These are phyloP conservation scores for Scalopus aquaticus DNA, from an alignment of 2,113 vertebrate species.

Conservation along the genomic window DNA sequence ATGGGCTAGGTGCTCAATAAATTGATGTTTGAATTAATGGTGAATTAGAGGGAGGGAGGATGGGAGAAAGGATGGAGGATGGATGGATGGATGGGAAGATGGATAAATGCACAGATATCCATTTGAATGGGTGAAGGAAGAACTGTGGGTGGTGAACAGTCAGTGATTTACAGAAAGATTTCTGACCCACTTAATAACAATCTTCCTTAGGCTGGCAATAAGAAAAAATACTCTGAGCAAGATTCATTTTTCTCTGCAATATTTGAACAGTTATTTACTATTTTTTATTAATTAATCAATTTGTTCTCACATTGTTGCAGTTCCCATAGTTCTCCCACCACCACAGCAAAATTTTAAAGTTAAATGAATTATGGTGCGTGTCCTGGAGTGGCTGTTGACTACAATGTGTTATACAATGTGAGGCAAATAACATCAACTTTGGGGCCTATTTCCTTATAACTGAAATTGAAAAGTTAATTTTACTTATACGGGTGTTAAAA, in stretches of 20 bases:
- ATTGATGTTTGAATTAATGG: neutral
- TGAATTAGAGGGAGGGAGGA: neutral
- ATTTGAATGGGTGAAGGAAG: neutral
- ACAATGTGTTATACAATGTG: neutral
- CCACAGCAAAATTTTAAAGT: neutral
- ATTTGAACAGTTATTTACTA: too few relatives aligned
- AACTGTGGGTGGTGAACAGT: neutral
- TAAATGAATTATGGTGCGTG: neutral
- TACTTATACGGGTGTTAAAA: neutral
- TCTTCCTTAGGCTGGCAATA: neutral
- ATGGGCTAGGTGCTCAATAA: neutral
- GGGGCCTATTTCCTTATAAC: neutral
- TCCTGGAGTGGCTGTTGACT: neutral
- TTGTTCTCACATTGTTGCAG: too few relatives aligned
- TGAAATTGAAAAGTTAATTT: constrained; percentile 18
- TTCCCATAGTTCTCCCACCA: too few relatives aligned
- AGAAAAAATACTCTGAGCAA: constrained; percentile 18
- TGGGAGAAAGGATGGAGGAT: neutral
- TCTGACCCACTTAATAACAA: neutral
- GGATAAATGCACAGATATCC: neutral
- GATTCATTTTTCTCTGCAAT: too few relatives aligned
- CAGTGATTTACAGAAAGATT: neutral
- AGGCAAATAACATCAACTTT: neutral
- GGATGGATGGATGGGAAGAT: neutral
- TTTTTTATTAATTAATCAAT: too few relatives aligned